phyloP scores from a whole-genome alignment of 2,113 vertebrate species.

The Perca flavescens region DNA sequence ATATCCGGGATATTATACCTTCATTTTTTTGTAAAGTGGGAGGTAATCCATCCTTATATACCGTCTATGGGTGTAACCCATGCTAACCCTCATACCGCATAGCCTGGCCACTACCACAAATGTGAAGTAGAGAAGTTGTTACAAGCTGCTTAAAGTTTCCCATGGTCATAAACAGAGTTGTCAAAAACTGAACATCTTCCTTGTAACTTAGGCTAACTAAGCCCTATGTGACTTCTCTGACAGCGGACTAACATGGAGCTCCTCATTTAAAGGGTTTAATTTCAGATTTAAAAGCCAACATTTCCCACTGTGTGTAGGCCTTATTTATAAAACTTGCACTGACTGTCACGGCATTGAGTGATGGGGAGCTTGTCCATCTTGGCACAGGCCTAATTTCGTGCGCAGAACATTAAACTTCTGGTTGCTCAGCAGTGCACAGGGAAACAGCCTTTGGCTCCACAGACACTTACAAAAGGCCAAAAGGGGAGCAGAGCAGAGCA shows the following conservation, averaged over 20 bases:
- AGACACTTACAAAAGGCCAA: slow-evolving; percentile 68
- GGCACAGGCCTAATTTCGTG: slow-evolving; percentile 40
- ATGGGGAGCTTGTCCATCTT: slow-evolving; percentile 55
- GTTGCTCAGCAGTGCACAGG: slow-evolving; percentile 59
- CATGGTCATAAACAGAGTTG: background rate
- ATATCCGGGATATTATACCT: too few relatives aligned
- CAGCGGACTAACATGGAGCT: slow-evolving; percentile 9
- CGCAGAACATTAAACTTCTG: slow-evolving; percentile 65
- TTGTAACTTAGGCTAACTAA: background rate
- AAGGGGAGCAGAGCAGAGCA: slow-evolving; percentile 60
- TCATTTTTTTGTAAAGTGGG: too few relatives aligned
- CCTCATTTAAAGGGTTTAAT: slow-evolving; percentile 1
- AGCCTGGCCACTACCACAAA: background rate
- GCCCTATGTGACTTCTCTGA: background rate
- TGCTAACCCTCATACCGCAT: background rate
- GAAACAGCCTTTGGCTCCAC: slow-evolving; percentile 61
- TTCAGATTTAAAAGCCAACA: slow-evolving; percentile 13
- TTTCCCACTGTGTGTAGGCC: background rate
- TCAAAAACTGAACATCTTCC: slow-evolving; percentile 8
- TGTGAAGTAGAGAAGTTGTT: background rate
- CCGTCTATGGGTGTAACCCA: too few relatives aligned
- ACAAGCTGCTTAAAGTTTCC: background rate
- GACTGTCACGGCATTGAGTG: slow-evolving; percentile 35
- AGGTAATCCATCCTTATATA: too few relatives aligned
- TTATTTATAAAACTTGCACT: background rate